Percentiles rank a stretch among this genome's conserved stretches.
Evolutionary conservation across 2,797 vertebrate species (phyloP).

Genomic region (Leptatherina wallacei): DNA sequence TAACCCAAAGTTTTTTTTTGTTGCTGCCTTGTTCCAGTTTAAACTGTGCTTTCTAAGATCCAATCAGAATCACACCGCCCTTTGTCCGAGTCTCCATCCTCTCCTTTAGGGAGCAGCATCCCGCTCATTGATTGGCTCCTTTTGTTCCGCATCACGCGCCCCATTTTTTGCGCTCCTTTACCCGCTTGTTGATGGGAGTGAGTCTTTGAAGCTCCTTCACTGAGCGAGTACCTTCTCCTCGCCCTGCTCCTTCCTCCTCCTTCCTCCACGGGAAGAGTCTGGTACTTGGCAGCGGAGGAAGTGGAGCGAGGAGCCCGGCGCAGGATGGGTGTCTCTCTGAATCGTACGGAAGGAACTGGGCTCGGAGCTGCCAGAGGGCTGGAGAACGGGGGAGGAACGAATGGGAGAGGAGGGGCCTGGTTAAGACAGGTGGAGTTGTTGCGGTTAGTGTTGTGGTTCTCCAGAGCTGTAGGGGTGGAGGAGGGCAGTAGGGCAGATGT

Average conservation of each 20-base stretch:
- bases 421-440: constrained; percentile 95
- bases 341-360: constrained; percentile 75
- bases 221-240: constrained; percentile 90
- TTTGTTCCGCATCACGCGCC: constrained; percentile 83
- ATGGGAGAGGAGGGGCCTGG: constrained; percentile 73
- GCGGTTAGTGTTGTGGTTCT: constrained; percentile 95
- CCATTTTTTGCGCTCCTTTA: constrained; percentile 57
- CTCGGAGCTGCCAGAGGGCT: constrained; percentile 76
- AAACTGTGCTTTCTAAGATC: constrained; percentile 95
- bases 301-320: constrained; percentile 82
- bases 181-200: constrained; percentile 50
- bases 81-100: constrained; percentile 80
- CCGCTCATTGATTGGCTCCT: constrained; percentile 94
- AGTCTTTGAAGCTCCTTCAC: constrained; percentile 80
- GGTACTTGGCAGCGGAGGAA: constrained; percentile 89
- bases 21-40: constrained; percentile 60
- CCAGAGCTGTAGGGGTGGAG: constrained; percentile 57
- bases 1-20: constrained; percentile 44
- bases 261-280: constrained; percentile 89
- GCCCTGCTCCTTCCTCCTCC: constrained; percentile 75
- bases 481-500: constrained; percentile 64
- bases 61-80: constrained; percentile 88
- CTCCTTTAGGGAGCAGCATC: constrained; percentile 86
- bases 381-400: constrained; percentile 57
- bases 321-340: constrained; percentile 85